phyloP scores from a whole-genome alignment of 2,888 invertebrate genomes.

The Pristionchus arcanus region DNA sequence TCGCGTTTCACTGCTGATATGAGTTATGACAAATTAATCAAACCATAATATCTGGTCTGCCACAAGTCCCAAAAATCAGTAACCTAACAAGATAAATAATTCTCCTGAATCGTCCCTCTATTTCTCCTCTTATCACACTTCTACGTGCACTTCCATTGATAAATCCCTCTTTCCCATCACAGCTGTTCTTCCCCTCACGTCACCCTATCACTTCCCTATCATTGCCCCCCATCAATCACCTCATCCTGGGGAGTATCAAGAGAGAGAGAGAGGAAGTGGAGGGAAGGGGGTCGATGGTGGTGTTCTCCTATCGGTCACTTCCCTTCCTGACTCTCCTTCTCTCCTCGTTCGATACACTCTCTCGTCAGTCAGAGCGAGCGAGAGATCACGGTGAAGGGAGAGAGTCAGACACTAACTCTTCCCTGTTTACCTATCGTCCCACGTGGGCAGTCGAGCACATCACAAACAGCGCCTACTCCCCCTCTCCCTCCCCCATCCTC shows the following conservation, averaged over 20 bases:
- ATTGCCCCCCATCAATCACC: conserved; percentile 7
- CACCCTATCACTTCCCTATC: neutral
- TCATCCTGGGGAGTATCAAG: neutral
- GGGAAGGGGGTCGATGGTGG: neutral
- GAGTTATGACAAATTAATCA: neutral
- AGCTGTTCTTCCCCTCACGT: neutral
- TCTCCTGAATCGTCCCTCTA: neutral
- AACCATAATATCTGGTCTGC: too few relatives aligned
- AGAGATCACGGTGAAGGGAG: neutral
- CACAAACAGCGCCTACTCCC: neutral
- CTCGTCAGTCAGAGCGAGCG: neutral
- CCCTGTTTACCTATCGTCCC: conserved; percentile 11
- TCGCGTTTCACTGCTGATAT: neutral
- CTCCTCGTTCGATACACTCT: neutral
- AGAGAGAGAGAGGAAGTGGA: neutral
- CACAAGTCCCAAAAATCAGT: too few relatives aligned
- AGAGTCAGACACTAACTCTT: neutral
- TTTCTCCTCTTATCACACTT: neutral
- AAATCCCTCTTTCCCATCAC: neutral
- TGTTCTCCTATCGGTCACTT: conserved; percentile 30
- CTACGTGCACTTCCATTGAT: neutral
- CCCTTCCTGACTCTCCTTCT: neutral
- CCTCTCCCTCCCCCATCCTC: neutral
- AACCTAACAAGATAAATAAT: too few relatives aligned
- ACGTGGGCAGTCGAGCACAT: conserved; percentile 3